Evolutionary conservation across 2,113 vertebrate genomes (phyloP).

Genomic region (Equus quagga): DNA sequence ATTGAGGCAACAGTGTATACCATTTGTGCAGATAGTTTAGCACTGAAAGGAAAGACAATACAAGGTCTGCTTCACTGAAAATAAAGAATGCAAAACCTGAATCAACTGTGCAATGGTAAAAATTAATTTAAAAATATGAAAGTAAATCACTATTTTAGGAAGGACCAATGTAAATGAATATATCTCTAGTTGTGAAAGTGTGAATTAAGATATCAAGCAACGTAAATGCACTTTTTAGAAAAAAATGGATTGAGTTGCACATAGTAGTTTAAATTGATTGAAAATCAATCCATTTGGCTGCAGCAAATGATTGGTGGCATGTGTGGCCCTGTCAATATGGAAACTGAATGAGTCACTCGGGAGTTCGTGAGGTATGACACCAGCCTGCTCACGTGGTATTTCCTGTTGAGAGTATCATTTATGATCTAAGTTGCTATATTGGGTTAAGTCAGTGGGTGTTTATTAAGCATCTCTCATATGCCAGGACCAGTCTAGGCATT

Average conservation of each 20-base stretch:
- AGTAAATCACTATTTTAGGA: conserved; percentile 22
- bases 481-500: background rate
- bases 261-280: background rate
- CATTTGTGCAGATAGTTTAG: background rate
- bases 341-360: background rate
- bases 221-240: background rate
- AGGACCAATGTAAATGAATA: background rate
- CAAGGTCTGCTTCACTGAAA: conserved; percentile 5
- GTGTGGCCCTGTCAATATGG: background rate
- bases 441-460: background rate
- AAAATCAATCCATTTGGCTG: background rate
- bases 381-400: background rate
- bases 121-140: background rate
- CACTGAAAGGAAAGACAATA: background rate
- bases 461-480: background rate
- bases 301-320: background rate
- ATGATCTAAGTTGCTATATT: background rate
- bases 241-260: background rate
- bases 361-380: background rate
- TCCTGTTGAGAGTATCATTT: background rate
- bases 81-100: background rate
- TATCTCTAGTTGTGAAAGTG: background rate
- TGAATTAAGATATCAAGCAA: background rate
- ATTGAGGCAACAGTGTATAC: background rate
- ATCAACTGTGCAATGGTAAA: background rate